Evolutionary conservation across 2,797 vertebrate species (phyloP).

Genomic region (Accipiter superciliosus): DNA sequence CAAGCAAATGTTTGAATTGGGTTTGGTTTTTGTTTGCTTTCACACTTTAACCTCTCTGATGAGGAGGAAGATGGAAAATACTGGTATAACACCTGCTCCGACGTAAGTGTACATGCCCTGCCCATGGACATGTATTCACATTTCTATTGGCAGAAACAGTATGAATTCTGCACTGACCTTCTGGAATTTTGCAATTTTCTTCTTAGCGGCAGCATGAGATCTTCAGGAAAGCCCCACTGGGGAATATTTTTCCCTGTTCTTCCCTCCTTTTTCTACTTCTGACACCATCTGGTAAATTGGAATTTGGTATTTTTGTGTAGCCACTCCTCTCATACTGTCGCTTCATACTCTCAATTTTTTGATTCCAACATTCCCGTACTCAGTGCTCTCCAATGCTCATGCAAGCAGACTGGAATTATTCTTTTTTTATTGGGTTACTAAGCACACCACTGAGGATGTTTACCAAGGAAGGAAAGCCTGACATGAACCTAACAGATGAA

Average conservation of each 20-base stretch:
- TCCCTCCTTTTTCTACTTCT: background rate
- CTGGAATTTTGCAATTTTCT: slow-evolving; percentile 20
- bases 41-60: background rate
- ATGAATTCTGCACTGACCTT: background rate
- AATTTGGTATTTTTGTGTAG: slow-evolving; percentile 18
- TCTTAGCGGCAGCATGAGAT: background rate
- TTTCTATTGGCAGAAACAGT: background rate
- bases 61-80: background rate
- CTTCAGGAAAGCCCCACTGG: background rate
- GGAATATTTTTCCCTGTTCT: slow-evolving; percentile 5
- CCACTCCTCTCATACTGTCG: background rate
- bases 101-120: background rate
- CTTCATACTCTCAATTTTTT: background rate
- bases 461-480: slow-evolving; percentile 59
- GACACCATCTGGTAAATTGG: slow-evolving; percentile 41
- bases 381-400: background rate
- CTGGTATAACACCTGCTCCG: background rate
- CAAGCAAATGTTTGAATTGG: background rate
- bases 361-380: background rate
- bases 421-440: slow-evolving; percentile 46
- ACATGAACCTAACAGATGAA: slow-evolving; percentile 53
- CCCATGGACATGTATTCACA: background rate
- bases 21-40: background rate
- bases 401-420: slow-evolving; percentile 22
- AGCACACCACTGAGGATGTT: slow-evolving; percentile 47